phyloP scores from a whole-genome alignment of 2,888 invertebrate genomes.

The Mactromeris polynyma region DNA sequence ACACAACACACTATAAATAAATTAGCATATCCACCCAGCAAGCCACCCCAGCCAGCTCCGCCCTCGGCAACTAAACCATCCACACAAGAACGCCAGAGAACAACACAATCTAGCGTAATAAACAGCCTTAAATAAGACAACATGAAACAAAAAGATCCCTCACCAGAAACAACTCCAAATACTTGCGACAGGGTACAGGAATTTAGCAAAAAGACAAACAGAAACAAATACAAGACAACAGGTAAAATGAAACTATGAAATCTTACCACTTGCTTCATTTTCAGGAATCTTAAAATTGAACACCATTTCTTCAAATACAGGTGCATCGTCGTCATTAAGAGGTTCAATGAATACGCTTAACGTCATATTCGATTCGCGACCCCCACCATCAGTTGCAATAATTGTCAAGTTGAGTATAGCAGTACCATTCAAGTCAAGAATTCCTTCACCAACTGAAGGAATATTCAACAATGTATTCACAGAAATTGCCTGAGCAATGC shows the following conservation, averaged over 20 bases:
- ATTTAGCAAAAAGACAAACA: no score
- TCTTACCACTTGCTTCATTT: slow-evolving; percentile 18
- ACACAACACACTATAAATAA: no score
- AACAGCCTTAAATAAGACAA: no score
- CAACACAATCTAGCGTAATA: no score
- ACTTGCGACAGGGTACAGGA: no score
- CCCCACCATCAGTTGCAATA: slow-evolving; percentile 56
- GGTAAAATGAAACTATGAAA: background rate
- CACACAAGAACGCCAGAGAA: no score
- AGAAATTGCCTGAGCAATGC: slow-evolving; percentile 30
- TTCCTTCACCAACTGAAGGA: background rate
- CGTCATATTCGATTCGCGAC: background rate
- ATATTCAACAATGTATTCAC: slow-evolving; percentile 46
- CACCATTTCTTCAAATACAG: slow-evolving; percentile 53
- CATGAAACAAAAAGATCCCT: no score
- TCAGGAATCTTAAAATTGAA: slow-evolving; percentile 46
- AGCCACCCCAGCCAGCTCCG: no score
- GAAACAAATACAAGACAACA: no score
- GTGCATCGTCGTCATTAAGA: slow-evolving; percentile 70
- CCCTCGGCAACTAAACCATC: no score
- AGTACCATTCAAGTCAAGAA: slow-evolving; percentile 17
- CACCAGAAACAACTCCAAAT: no score
- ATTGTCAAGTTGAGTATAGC: slow-evolving; percentile 50
- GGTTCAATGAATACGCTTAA: slow-evolving; percentile 59
- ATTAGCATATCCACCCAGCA: no score